A percentile compares a stretch with the other conserved stretches of the same genome.
phyloP scores from a whole-genome alignment of 2,797 vertebrate species.

The Cossypha dichroa region DNA sequence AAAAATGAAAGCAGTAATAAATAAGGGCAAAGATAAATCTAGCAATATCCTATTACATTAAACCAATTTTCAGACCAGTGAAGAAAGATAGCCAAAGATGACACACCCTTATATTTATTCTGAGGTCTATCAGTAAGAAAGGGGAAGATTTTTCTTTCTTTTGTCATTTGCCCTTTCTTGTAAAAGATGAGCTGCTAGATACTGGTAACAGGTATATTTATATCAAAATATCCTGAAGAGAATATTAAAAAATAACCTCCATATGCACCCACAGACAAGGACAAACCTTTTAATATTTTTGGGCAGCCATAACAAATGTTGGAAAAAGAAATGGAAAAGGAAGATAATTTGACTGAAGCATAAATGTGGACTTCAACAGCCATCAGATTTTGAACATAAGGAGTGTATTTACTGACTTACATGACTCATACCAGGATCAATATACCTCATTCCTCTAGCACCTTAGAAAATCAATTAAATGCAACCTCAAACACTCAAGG shows the following conservation, averaged over 20 bases:
- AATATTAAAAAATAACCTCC: not conserved
- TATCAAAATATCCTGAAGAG: not conserved
- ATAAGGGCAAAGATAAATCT: not conserved
- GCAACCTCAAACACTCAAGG: not conserved
- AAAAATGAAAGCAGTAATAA: not conserved
- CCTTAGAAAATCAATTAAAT: not conserved
- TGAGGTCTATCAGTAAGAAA: not conserved
- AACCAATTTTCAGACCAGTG: not conserved
- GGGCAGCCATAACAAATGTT: not conserved
- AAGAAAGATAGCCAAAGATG: not conserved
- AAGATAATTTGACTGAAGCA: not conserved
- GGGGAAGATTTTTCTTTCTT: not conserved
- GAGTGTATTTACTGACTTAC: not conserved
- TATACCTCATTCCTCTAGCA: not conserved
- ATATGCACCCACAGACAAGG: not conserved
- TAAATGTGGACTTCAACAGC: not conserved
- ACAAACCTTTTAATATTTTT: not conserved
- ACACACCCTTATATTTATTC: not conserved
- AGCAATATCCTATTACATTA: not conserved
- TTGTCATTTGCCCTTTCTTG: not conserved
- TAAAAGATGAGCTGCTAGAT: not conserved
- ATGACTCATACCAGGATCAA: not conserved
- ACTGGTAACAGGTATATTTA: not conserved
- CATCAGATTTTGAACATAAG: not conserved
- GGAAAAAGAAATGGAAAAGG: not conserved